A percentile compares a stretch with the other conserved stretches of the same genome.
Conservation (phyloP, 2,797 vertebrate species). For the Microctenopoma steveboyesi region DNA sequence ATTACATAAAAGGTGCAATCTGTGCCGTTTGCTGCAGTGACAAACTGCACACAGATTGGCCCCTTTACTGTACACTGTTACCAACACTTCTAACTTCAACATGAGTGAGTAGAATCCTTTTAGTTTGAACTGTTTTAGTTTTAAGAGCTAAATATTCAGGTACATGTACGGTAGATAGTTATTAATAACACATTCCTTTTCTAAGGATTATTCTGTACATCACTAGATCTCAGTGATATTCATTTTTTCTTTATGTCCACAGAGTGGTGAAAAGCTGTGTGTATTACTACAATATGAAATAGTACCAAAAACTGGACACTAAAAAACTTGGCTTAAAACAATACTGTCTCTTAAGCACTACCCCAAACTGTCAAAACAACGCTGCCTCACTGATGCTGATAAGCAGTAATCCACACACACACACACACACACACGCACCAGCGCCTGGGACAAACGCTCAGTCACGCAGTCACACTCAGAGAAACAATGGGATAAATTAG, state of each 20-base stretch:
- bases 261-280: constrained; percentile 76
- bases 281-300: constrained; percentile 80
- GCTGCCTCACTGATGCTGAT: constrained; percentile 51
- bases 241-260: constrained; percentile 64
- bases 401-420: constrained; percentile 25
- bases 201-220: constrained; percentile 75
- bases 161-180: constrained; percentile 73
- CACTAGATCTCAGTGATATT: constrained; percentile 60
- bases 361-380: constrained; percentile 46
- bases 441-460: constrained; percentile 16
- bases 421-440: constrained; percentile 30
- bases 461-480: constrained; percentile 29
- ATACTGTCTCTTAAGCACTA: constrained; percentile 69
- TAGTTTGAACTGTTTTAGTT: constrained; percentile 64
- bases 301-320: constrained; percentile 79
- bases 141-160: constrained; percentile 78
- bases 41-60: constrained; percentile 59
- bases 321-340: constrained; percentile 78
- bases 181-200: constrained; percentile 75
- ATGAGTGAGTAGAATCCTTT: constrained; percentile 70
- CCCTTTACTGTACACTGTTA: constrained; percentile 68
- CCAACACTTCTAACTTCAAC: constrained; percentile 75
- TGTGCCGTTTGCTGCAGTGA: constrained; percentile 47
- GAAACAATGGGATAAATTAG: constrained; percentile 69
- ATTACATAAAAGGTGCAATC: constrained; percentile 69